Conservation (phyloP, 2,888 invertebrate species). For the Quadriops clusia region DNA sequence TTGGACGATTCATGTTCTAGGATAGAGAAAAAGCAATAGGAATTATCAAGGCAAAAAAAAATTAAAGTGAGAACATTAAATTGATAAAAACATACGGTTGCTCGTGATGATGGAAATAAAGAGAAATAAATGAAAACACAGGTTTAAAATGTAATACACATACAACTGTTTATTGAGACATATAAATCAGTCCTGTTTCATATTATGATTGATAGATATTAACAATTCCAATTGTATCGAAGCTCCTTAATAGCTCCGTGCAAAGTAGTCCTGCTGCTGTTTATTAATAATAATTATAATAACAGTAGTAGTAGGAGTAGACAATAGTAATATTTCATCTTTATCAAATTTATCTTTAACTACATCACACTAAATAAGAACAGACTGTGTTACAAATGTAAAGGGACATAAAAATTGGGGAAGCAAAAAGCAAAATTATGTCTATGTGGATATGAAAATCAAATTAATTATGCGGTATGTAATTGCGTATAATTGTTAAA, state of each 20-base stretch:
- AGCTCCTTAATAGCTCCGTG: conserved; percentile 24
- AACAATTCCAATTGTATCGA: conserved; percentile 26
- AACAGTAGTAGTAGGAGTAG: background rate
- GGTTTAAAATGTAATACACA: conserved; percentile 45
- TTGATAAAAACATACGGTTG: too few relatives aligned
- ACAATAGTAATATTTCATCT: too few relatives aligned
- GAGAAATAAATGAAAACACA: conserved; percentile 22
- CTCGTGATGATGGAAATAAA: too few relatives aligned
- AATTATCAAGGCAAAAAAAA: too few relatives aligned
- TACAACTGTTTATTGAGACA: conserved; percentile 56
- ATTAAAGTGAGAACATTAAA: too few relatives aligned
- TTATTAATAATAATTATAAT: conserved; percentile 4
- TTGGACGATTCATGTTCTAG: too few relatives aligned
- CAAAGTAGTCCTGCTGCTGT: conserved; percentile 13
- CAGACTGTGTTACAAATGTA: conserved; percentile 25
- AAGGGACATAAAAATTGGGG: conserved; percentile 25
- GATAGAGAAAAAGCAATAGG: too few relatives aligned
- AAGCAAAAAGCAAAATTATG: conserved; percentile 33
- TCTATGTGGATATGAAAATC: too few relatives aligned
- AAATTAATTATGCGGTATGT: too few relatives aligned
- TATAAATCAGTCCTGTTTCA: conserved; percentile 37
- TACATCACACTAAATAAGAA: conserved; percentile 35
- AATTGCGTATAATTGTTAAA: too few relatives aligned
- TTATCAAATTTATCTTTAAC: conserved; percentile 29
- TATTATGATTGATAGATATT: conserved; percentile 30